phyloP scores from a whole-genome alignment of 1,140 invertebrate genomes.

The Bombus consobrinus region DNA sequence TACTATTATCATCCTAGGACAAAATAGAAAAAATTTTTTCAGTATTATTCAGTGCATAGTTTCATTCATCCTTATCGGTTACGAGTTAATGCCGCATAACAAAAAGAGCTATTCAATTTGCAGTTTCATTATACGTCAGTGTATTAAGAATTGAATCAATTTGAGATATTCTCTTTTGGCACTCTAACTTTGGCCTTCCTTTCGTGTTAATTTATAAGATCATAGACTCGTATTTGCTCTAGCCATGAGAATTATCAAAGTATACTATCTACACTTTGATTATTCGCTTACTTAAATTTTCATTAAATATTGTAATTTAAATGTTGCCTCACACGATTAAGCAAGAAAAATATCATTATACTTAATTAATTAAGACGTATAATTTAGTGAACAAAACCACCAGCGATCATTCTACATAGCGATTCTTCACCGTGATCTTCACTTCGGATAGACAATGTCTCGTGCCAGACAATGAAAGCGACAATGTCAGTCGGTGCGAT shows the following conservation, averaged over 20 bases:
- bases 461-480: background rate
- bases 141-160: background rate
- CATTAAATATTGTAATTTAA: background rate
- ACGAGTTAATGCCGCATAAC: background rate
- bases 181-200: background rate
- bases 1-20: background rate
- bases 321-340: background rate
- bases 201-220: background rate
- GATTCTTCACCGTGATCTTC: background rate
- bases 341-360: background rate
- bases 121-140: background rate
- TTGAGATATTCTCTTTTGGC: background rate
- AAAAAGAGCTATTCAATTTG: background rate
- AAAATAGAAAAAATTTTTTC: background rate
- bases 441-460: background rate
- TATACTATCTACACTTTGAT: background rate
- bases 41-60: background rate
- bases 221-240: background rate
- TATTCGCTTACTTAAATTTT: background rate
- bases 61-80: background rate
- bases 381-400: background rate
- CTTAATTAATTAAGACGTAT: background rate
- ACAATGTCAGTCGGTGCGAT: no score
- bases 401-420: background rate
- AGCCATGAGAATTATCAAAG: background rate